A percentile compares a stretch with the other conserved stretches of the same genome.
phyloP scores from a whole-genome alignment of 2,113 vertebrate genomes.

The Brevimyrus niger region DNA sequence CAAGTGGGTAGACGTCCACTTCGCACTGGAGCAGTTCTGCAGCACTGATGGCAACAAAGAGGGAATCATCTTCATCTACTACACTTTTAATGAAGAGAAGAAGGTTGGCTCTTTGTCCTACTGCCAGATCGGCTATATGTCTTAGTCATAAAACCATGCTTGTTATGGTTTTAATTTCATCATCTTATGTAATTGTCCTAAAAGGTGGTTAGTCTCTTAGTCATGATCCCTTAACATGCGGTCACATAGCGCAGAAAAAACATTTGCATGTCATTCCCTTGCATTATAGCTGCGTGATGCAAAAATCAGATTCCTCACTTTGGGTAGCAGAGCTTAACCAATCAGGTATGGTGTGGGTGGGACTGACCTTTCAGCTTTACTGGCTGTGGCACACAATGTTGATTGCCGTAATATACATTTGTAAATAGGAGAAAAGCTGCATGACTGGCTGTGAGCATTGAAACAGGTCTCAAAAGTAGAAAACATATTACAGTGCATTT shows the following conservation, averaged over 20 bases:
- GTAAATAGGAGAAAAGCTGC: background rate
- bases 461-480: background rate
- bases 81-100: constrained; percentile 83
- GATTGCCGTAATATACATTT: background rate
- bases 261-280: background rate
- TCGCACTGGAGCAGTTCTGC: constrained; percentile 89
- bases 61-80: constrained; percentile 94
- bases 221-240: background rate
- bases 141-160: background rate
- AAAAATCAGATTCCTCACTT: background rate
- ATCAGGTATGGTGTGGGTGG: background rate
- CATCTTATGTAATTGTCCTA: background rate
- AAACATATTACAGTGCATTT: background rate
- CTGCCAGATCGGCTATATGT: background rate
- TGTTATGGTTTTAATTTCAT: background rate
- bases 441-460: background rate
- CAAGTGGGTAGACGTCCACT: constrained; percentile 87
- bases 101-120: constrained; percentile 56
- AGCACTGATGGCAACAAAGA: constrained; percentile 79
- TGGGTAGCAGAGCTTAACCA: background rate
- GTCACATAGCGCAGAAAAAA: background rate
- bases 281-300: background rate
- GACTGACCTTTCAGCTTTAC: background rate
- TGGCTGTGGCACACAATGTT: background rate
- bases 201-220: background rate